A percentile compares a stretch with the other conserved stretches of the same genome.
These are phyloP conservation scores for Melanotaenia nigrans DNA, from an alignment of 2,797 vertebrate species.

Conservation along the genomic window DNA sequence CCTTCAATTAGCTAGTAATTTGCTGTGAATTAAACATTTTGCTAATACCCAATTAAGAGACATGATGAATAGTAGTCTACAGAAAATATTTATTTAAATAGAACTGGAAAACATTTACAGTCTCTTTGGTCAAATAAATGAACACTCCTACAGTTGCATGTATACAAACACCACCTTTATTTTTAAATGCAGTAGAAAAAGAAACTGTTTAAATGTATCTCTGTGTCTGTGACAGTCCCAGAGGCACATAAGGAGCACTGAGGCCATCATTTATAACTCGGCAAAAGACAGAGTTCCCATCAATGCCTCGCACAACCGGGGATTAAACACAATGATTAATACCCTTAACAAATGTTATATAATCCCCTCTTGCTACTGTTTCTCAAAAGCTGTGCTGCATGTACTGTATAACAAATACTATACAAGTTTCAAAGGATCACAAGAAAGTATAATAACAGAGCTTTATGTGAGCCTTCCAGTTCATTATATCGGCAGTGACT, in stretches of 20 bases:
- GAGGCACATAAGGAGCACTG: conserved; percentile 50
- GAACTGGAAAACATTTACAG: not conserved
- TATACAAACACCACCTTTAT: conserved; percentile 24
- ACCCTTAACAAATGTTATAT: conserved; percentile 64
- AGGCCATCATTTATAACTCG: conserved; percentile 67
- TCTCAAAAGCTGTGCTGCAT: conserved; percentile 35
- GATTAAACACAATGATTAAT: conserved; percentile 70
- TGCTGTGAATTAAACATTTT: not conserved
- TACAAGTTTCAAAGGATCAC: conserved; percentile 25
- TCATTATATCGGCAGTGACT: conserved; percentile 57
- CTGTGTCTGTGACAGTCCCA: conserved; percentile 50
- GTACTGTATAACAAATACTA: conserved; percentile 21
- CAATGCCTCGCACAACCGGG: conserved; percentile 52
- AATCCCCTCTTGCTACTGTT: conserved; percentile 59
- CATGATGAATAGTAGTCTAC: not conserved
- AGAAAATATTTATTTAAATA: not conserved
- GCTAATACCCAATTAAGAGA: not conserved
- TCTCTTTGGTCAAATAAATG: not conserved
- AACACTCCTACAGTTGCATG: conserved; percentile 3
- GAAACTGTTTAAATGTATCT: conserved; percentile 46
- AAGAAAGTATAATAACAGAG: conserved; percentile 33
- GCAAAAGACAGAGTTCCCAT: conserved; percentile 64
- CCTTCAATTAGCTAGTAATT: not conserved
- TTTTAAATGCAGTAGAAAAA: conserved; percentile 31
- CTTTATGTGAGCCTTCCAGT: conserved; percentile 40